A percentile compares a stretch with the other conserved stretches of the same genome.
phyloP scores from a whole-genome alignment of 1,140 invertebrate genomes.

The Papilio polyxenes region DNA sequence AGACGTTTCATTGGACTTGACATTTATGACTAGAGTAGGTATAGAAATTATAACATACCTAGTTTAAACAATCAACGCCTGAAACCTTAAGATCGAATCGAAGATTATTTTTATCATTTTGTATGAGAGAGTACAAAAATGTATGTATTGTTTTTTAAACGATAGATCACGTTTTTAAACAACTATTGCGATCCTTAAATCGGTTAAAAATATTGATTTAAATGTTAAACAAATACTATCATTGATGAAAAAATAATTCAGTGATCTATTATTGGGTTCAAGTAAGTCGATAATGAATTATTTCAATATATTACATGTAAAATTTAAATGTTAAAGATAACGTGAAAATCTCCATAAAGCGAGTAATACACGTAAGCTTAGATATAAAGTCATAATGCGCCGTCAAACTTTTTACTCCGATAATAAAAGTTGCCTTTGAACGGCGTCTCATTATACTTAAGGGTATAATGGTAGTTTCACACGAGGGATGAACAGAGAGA shows the following conservation, averaged over 20 bases:
- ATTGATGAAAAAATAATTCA: too few species aligned
- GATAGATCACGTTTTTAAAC: too few species aligned
- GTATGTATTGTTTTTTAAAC: background rate
- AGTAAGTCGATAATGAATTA: slow-evolving; percentile 5
- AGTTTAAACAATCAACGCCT: too few species aligned
- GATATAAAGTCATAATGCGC: slow-evolving; percentile 29
- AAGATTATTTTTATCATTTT: background rate
- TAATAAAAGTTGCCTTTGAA: slow-evolving; percentile 35
- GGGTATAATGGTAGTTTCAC: background rate
- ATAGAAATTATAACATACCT: too few species aligned
- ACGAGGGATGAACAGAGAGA: background rate
- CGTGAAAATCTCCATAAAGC: slow-evolving; percentile 15
- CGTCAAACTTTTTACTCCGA: slow-evolving; percentile 34
- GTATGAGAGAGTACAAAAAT: background rate
- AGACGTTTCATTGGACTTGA: too few species aligned
- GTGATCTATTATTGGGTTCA: background rate
- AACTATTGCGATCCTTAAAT: too few species aligned
- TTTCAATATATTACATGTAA: background rate
- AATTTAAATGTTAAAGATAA: slow-evolving; percentile 31
- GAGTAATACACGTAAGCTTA: slow-evolving; percentile 27
- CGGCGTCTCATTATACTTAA: slow-evolving; percentile 34
- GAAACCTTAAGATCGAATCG: too few species aligned
- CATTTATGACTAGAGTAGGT: too few species aligned
- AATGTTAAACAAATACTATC: too few species aligned
- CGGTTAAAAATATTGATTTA: too few species aligned